Conservation (phyloP, 2,888 invertebrate genomes). For the Ischnura elegans region DNA sequence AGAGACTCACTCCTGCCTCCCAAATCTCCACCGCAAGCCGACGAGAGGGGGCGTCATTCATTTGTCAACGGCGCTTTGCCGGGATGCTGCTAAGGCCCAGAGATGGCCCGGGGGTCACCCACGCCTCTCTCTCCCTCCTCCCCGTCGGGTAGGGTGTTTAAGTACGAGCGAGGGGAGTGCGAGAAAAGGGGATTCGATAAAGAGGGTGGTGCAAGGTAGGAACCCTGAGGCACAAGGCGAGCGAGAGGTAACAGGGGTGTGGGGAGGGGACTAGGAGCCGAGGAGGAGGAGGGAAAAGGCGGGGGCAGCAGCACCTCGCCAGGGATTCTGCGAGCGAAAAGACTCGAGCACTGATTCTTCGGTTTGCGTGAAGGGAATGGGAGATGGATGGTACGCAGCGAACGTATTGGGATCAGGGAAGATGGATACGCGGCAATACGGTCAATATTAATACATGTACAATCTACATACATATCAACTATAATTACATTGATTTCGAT, state of each 20-base stretch:
- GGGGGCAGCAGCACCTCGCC: constrained; percentile 22
- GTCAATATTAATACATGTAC: no score
- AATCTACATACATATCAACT: no score
- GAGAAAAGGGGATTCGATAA: background rate
- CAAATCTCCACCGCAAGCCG: background rate
- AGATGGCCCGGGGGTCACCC: background rate
- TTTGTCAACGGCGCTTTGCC: constrained; percentile 15
- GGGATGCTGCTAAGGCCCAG: background rate
- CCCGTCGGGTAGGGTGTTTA: background rate
- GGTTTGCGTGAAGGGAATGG: background rate
- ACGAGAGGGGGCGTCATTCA: constrained; percentile 16
- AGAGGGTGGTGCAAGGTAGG: constrained; percentile 30
- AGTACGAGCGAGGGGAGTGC: background rate
- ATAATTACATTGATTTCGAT: no score
- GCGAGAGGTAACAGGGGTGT: no score
- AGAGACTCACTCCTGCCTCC: background rate
- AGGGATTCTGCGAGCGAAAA: constrained; percentile 21
- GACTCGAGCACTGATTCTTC: background rate
- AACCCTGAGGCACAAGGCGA: background rate
- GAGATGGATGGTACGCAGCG: background rate
- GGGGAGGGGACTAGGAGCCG: no score
- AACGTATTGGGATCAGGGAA: background rate
- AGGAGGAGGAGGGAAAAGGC: constrained; percentile 22
- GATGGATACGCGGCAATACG: background rate
- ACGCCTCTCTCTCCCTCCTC: background rate